Conservation (phyloP, 2,888 invertebrate genomes). For the Octonoba sinensis region DNA sequence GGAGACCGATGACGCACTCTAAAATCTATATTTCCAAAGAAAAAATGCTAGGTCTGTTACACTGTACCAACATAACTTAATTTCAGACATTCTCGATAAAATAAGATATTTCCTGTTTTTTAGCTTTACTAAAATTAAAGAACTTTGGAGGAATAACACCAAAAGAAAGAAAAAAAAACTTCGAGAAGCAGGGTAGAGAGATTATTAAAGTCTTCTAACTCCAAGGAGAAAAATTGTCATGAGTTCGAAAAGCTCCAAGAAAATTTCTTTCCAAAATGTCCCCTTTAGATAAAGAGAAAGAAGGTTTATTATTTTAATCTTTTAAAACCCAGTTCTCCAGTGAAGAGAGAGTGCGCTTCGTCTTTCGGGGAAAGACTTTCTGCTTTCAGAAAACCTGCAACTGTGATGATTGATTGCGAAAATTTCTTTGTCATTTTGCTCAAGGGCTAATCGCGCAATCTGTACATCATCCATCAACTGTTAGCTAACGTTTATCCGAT, state of each 20-base stretch:
- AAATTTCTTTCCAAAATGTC: too few relatives aligned
- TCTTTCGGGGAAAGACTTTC: neutral
- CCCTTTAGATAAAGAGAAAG: constrained; percentile 2
- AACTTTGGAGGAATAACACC: too few relatives aligned
- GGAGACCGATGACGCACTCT: too few relatives aligned
- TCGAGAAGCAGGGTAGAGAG: neutral
- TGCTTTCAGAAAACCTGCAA: constrained; percentile 28
- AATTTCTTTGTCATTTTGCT: constrained; percentile 38
- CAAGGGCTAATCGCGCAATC: constrained; percentile 56
- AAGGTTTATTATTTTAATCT: constrained; percentile 53
- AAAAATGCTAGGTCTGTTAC: too few relatives aligned
- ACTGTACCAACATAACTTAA: too few relatives aligned
- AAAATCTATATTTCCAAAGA: too few relatives aligned
- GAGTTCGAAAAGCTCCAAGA: too few relatives aligned
- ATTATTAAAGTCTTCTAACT: constrained; percentile 37
- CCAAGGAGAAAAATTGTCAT: constrained; percentile 10
- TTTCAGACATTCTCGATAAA: too few relatives aligned
- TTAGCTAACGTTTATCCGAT: constrained; percentile 51
- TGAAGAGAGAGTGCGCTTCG: too few relatives aligned
- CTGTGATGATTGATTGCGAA: constrained; percentile 52
- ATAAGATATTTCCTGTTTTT: too few relatives aligned
- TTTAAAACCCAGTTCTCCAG: constrained; percentile 18
- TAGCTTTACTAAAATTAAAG: too few relatives aligned
- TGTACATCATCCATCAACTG: constrained; percentile 59
- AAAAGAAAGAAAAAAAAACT: too few relatives aligned